phyloP scores from a whole-genome alignment of 2,888 invertebrate species.

The Tenthredo amoena region DNA sequence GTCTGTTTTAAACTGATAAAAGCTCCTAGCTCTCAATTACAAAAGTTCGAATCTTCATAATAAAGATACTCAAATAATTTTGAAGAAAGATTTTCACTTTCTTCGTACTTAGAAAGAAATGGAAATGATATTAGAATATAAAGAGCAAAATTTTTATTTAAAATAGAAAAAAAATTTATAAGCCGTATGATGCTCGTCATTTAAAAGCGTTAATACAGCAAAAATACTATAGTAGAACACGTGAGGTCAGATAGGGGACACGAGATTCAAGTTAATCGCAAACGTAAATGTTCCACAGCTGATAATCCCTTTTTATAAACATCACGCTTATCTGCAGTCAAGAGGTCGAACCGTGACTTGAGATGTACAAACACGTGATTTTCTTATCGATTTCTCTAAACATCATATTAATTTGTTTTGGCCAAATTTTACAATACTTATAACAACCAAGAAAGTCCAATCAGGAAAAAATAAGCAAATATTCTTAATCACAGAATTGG shows the following conservation, averaged over 20 bases:
- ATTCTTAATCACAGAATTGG: no score
- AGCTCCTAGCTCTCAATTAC: not conserved
- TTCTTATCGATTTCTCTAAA: constrained; percentile 36
- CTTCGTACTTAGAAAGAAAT: not conserved
- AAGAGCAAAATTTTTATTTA: not conserved
- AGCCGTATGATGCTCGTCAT: not conserved
- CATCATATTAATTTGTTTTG: constrained; percentile 1
- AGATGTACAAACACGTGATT: constrained; percentile 67
- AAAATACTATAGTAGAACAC: constrained; percentile 20
- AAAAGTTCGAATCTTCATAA: not conserved
- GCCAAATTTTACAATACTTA: constrained; percentile 1
- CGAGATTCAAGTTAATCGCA: constrained; percentile 41
- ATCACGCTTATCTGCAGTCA: constrained; percentile 64
- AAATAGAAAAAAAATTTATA: not conserved
- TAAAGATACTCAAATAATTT: not conserved
- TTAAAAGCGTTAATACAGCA: not conserved
- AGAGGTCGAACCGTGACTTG: constrained; percentile 64
- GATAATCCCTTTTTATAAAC: constrained; percentile 39
- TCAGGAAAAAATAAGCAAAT: not conserved
- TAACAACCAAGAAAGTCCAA: not conserved
- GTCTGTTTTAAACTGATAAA: not conserved
- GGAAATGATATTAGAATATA: not conserved
- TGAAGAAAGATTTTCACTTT: not conserved
- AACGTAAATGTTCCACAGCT: constrained; percentile 37
- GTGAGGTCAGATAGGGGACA: constrained; percentile 52